These are phyloP conservation scores for Cryptophagus acutangulus DNA, from an alignment of 2,888 invertebrate species.

Conservation along the genomic window DNA sequence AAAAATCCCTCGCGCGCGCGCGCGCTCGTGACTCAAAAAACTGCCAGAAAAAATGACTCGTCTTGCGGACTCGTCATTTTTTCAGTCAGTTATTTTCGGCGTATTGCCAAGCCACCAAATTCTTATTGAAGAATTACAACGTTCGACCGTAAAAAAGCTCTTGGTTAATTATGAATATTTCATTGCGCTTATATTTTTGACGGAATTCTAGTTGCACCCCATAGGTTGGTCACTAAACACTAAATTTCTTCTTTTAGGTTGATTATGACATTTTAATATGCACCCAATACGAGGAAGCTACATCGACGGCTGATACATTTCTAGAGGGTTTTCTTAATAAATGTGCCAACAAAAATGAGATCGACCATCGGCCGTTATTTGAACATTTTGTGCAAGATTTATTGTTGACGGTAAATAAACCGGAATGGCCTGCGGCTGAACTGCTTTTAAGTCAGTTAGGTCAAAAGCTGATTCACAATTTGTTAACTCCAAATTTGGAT, in stretches of 20 bases:
- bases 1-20: no score
- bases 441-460: slow-evolving; percentile 82
- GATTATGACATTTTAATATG: slow-evolving; percentile 88
- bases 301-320: slow-evolving; percentile 91
- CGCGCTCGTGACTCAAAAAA: no score
- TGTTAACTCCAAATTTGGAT: slow-evolving; percentile 90
- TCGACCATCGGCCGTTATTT: slow-evolving; percentile 94
- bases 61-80: no score
- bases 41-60: no score
- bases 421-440: slow-evolving; percentile 99
- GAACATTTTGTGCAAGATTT: slow-evolving; percentile 99
- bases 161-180: no score
- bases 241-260: slow-evolving; percentile 44
- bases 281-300: slow-evolving; percentile 90
- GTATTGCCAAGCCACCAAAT: no score
- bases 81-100: no score
- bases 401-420: slow-evolving; percentile 94
- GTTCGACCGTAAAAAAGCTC: no score
- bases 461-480: slow-evolving; percentile 72
- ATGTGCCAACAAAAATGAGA: slow-evolving; percentile 83
- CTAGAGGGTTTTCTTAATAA: slow-evolving; percentile 93
- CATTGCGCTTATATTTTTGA: background rate
- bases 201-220: background rate
- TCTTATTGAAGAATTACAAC: no score
- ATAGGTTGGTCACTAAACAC: no score